A percentile compares a stretch with the other conserved stretches of the same genome.
Evolutionary conservation across 1,140 invertebrate species (phyloP).

Genomic region (Cardiocondyla obscurior): DNA sequence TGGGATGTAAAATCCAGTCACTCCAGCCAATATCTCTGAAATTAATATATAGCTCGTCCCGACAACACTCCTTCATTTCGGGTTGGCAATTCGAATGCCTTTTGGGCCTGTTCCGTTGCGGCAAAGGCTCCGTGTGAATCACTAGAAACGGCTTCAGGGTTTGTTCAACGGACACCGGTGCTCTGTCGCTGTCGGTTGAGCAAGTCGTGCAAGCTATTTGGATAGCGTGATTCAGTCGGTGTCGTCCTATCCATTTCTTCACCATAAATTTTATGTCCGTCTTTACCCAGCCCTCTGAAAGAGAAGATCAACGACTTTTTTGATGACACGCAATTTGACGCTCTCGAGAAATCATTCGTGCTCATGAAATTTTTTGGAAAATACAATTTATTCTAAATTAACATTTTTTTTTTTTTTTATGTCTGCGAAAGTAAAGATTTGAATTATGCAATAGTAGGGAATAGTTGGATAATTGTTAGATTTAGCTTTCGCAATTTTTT

Average conservation of each 20-base stretch:
- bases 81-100: slow-evolving; percentile 88
- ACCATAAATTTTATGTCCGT: slow-evolving; percentile 90
- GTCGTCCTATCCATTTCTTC: slow-evolving; percentile 88
- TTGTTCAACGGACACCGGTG: slow-evolving; percentile 86
- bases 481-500: not conserved
- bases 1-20: slow-evolving; percentile 93
- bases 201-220: slow-evolving; percentile 91
- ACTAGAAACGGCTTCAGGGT: slow-evolving; percentile 90
- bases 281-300: slow-evolving; percentile 91
- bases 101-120: slow-evolving; percentile 85
- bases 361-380: not conserved
- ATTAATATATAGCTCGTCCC: slow-evolving; percentile 91
- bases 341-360: not conserved
- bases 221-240: slow-evolving; percentile 87
- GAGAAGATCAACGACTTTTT: slow-evolving; percentile 36
- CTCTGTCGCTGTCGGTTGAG: slow-evolving; percentile 85
- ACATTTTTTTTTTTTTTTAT: too few species aligned
- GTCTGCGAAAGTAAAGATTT: not conserved
- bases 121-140: slow-evolving; percentile 86
- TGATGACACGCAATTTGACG: not conserved
- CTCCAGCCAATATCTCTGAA: slow-evolving; percentile 94
- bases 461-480: not conserved
- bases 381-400: not conserved
- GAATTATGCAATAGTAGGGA: not conserved
- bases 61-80: slow-evolving; percentile 90